These are phyloP conservation scores for Sphaeramia orbicularis DNA, from an alignment of 2,797 vertebrate species.

Conservation along the genomic window DNA sequence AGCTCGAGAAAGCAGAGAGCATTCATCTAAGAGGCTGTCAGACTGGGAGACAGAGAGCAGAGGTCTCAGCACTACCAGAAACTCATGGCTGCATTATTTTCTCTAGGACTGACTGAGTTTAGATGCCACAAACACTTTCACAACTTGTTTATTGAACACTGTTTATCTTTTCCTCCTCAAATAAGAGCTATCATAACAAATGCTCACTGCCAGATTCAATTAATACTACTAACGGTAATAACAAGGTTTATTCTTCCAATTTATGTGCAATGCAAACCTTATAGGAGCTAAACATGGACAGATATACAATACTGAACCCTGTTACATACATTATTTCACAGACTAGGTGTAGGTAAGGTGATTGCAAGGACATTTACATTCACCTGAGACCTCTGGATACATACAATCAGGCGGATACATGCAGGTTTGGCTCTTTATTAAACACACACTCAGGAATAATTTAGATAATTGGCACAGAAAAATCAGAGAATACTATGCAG, in stretches of 20 bases:
- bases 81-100: slow-evolving; percentile 67
- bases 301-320: too few relatives aligned
- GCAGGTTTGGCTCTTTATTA: too few relatives aligned
- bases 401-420: too few relatives aligned
- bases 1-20: slow-evolving; percentile 82
- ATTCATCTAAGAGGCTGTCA: slow-evolving; percentile 83
- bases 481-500: too few relatives aligned
- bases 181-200: slow-evolving; percentile 28
- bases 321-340: too few relatives aligned
- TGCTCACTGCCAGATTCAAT: slow-evolving; percentile 21
- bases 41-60: slow-evolving; percentile 78
- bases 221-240: background rate
- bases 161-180: slow-evolving; percentile 14
- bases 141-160: slow-evolving; percentile 30
- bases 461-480: too few relatives aligned
- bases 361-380: background rate
- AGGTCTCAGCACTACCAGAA: slow-evolving; percentile 76
- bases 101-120: slow-evolving; percentile 51
- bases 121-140: slow-evolving; percentile 37
- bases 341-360: background rate
- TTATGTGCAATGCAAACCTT: background rate
- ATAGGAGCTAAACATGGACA: too few relatives aligned
- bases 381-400: too few relatives aligned
- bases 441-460: too few relatives aligned
- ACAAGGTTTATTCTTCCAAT: slow-evolving; percentile 10